Conservation (phyloP, 2,113 vertebrate genomes). For the Corvus cornix region DNA sequence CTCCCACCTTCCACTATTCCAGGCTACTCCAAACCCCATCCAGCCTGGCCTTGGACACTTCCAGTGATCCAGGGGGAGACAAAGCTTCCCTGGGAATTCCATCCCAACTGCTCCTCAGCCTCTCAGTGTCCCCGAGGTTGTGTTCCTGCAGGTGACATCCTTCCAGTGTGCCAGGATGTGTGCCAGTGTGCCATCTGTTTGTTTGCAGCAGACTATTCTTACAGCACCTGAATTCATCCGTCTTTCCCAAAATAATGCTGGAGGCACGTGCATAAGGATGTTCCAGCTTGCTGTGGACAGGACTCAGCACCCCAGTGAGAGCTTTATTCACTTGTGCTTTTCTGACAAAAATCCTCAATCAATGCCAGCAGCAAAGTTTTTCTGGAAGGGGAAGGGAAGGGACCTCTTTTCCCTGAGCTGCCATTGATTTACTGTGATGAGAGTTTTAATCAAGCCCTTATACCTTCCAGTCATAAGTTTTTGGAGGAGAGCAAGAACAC, state of each 20-base stretch:
- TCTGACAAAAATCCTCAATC: neutral
- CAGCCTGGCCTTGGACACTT: neutral
- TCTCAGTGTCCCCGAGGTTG: neutral
- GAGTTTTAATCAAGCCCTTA: conserved; percentile 13
- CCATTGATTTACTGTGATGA: neutral
- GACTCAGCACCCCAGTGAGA: neutral
- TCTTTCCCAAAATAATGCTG: neutral
- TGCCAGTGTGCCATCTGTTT: neutral
- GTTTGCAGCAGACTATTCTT: neutral
- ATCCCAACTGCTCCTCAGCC: neutral
- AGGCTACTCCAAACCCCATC: neutral
- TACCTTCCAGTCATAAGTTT: conserved; percentile 4
- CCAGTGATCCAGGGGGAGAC: neutral
- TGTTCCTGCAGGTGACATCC: neutral
- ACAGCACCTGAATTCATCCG: neutral
- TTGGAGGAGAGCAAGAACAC: neutral
- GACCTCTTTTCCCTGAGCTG: neutral
- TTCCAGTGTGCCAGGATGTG: neutral
- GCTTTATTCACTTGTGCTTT: neutral
- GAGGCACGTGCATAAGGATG: no score
- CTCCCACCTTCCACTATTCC: neutral
- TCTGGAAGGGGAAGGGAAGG: neutral
- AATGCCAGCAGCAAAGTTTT: neutral
- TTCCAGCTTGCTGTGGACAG: neutral
- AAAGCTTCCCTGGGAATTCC: neutral